phyloP scores from a whole-genome alignment of 1,140 invertebrate genomes.

The Pachypeltis micranthus region DNA sequence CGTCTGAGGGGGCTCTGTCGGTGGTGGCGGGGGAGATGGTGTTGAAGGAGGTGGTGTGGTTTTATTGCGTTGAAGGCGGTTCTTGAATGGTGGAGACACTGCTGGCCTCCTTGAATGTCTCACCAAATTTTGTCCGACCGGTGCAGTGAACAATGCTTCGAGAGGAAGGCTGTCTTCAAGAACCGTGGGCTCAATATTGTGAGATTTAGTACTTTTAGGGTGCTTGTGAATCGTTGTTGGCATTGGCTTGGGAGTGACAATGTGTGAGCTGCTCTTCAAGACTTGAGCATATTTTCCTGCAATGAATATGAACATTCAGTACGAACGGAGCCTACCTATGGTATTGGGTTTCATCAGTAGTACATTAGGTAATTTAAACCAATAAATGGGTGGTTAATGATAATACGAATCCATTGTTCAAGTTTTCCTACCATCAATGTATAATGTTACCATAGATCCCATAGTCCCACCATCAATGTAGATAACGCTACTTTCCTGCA shows the following conservation, averaged over 20 bases:
- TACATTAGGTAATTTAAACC: too few species aligned
- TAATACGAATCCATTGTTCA: too few species aligned
- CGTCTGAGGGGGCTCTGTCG: background rate
- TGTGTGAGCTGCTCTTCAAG: slow-evolving; percentile 48
- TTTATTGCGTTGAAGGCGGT: slow-evolving; percentile 22
- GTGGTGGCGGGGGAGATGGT: background rate
- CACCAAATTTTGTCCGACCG: slow-evolving; percentile 32
- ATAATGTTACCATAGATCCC: too few species aligned
- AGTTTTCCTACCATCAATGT: too few species aligned
- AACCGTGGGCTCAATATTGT: slow-evolving; percentile 27
- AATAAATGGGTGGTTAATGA: too few species aligned
- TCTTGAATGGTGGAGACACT: slow-evolving; percentile 22
- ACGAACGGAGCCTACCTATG: too few species aligned
- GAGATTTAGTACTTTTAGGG: slow-evolving; percentile 25
- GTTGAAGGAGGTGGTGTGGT: background rate
- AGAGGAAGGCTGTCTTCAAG: slow-evolving; percentile 43
- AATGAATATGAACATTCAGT: too few species aligned
- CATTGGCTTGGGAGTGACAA: slow-evolving; percentile 38
- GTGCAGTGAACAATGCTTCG: slow-evolving; percentile 37
- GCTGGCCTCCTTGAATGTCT: slow-evolving; percentile 42
- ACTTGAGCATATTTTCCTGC: slow-evolving; percentile 68
- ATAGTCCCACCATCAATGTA: too few species aligned
- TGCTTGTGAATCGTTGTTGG: slow-evolving; percentile 33
- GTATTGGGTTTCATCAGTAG: too few species aligned
- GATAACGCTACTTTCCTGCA: too few species aligned